Evolutionary conservation across 2,888 invertebrate species (phyloP), one percentile per base, ranked within the genome.

Genomic region (Phyllotreta cruciferae): DNA sequence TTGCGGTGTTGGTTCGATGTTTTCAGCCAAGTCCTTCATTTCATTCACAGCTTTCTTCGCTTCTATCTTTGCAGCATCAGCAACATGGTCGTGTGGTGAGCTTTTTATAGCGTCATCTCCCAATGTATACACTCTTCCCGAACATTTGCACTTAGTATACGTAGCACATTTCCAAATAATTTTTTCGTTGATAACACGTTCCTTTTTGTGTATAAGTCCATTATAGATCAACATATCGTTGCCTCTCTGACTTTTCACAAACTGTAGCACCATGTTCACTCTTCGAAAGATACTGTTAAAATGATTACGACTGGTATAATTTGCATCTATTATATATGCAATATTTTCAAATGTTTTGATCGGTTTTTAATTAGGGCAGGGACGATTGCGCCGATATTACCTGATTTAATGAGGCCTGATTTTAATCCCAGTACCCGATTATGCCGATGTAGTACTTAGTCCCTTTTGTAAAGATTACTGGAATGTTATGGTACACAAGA

Each of bases 11-110:
- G 10, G 41, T 41, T 41, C 41, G 10, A 41, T 10, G 9, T 41
- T 9, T 41, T 41, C 3, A 41, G 41, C 41, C 41, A 41, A n/a
- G 9, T 41, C n/a, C 41, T 41, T 41, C 10, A 41, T 10, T n/a
- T 41, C 41, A 41, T 41, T 41, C 3, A n/a, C 9, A 41, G 41
- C 41, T n/a, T 10, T 41, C 6, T 41, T 41, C 10, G 41, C 9
- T 41, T 41, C 41, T 41, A 41, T 3, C 41, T 41, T 41, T 41
- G 41, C 41, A 41, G 10, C 41, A 41, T 41, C 41, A 10, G 10
- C 41, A 41, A 41, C 41, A 10, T 41, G 41, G 41, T 41, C 10
- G 41, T 41, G 41, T 4, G 24, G 24, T 3, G 24, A 24, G 24
- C 24, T 24, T 24, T 24, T 24, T 24, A 24, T 24, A 24, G 4